Evolutionary conservation across 2,888 invertebrate genomes (phyloP), one percentile per base, ranked within the genome.

Genomic region (Temnothorax rugatulus): DNA sequence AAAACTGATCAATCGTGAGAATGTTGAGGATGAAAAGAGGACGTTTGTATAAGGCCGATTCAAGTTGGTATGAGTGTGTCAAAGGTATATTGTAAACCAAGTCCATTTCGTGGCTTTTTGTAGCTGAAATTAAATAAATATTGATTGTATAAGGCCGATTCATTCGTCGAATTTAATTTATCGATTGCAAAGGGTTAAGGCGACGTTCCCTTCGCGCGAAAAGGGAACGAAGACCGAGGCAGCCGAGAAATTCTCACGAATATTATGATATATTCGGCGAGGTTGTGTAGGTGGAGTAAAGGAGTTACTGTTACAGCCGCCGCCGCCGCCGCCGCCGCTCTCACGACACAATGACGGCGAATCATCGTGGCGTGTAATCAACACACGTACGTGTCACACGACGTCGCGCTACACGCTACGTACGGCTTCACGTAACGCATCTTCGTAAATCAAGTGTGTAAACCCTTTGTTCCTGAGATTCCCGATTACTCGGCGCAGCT

Each of bases 301-400:
- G 15, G 66, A 57, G 66, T 54, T 66, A 47, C 44, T 57, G 57
- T 69, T 81, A 61, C 47, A 25, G 25, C 68, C 68, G 59, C 38
- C 38, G 52, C 38, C 44, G 47, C n/a, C n/a, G n/a, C n/a, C n/a
- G n/a, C n/a, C 25, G 38, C 21, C 44, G 44, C 18, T 81, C 79
- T 79, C 79, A 79, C 79, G 59, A 71, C 59, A 81, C 79, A 79
- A 69, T 71, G 76, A 64, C 18, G 47, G 69, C 79, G 59, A 71
- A 71, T 81, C 79, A 69, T 81, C 69, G 59, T 59, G 21, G 47
- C 69, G 47, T 81, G 47, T 69, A 81, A 81, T 81, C 79, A 81
- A 69, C 79, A 38, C 68, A 57, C 57, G 57, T 66, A 77, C 54
- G 38, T 34, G 44, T 52, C 25, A 57, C 44, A 21, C 44, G 54